Evolutionary conservation across 2,888 invertebrate genomes (phyloP).

Genomic region (Drosophila meridionalis): DNA sequence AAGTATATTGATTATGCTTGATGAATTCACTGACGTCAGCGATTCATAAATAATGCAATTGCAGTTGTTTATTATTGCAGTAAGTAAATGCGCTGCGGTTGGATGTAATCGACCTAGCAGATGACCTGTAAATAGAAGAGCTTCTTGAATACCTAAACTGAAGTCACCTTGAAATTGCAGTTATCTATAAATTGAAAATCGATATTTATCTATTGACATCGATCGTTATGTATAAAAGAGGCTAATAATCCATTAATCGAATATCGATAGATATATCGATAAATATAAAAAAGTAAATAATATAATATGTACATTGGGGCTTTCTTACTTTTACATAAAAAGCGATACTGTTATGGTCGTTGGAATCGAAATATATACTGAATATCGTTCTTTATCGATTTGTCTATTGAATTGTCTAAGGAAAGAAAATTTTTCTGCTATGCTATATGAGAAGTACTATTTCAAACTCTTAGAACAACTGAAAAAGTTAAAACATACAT

Average conservation of each 20-base stretch:
- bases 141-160: not conserved
- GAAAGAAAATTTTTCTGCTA: not conserved
- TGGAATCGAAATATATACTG: not conserved
- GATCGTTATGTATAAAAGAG: too few relatives aligned
- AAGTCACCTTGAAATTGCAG: not conserved
- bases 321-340: too few relatives aligned
- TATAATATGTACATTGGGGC: too few relatives aligned
- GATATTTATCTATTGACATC: not conserved
- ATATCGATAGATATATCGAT: not conserved
- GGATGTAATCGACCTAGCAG: not conserved
- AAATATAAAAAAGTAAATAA: not conserved
- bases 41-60: constrained; percentile 12
- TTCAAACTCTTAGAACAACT: too few relatives aligned
- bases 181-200: not conserved
- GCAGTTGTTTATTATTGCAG: constrained; percentile 1
- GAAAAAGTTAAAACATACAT: not conserved
- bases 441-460: not conserved
- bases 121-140: not conserved
- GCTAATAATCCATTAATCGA: not conserved
- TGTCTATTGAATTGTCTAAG: too few relatives aligned
- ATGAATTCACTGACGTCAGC: constrained; percentile 8
- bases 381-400: not conserved
- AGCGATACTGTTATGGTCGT: too few relatives aligned
- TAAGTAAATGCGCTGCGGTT: not conserved
- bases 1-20: constrained; percentile 7